phyloP scores from a whole-genome alignment of 2,797 vertebrate genomes.

The Clarias pachynema region DNA sequence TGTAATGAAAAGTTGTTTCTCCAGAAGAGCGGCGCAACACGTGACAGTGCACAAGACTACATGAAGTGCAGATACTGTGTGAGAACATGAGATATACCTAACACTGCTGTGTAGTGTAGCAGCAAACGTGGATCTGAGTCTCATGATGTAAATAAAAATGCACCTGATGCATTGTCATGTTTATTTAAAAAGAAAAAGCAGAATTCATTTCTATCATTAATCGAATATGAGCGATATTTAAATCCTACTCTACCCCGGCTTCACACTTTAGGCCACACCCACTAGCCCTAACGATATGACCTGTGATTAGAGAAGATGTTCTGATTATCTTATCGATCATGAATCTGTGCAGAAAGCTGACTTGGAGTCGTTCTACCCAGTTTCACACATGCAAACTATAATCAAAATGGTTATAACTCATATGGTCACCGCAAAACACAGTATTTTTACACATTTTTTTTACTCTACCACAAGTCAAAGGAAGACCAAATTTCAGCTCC shows the following conservation, averaged over 20 bases:
- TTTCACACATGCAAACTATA: no score
- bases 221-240: not conserved
- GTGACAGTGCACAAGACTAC: not conserved
- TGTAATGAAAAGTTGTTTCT: not conserved
- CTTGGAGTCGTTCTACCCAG: not conserved
- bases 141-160: no score
- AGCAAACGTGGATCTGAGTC: not conserved
- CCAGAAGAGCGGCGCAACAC: not conserved
- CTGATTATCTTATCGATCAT: not conserved
- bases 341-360: not conserved
- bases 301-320: not conserved
- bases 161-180: no score
- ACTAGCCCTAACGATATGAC: not conserved
- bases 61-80: not conserved
- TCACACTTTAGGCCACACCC: not conserved
- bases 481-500: not conserved
- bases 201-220: not conserved
- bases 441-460: no score
- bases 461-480: no score
- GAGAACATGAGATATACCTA: not conserved
- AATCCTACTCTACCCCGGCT: not conserved
- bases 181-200: no score
- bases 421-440: no score
- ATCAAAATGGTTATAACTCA: no score
- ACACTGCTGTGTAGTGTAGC: not conserved